Conservation (phyloP, 2,113 vertebrate genomes). For the Lophotis ruficrista region DNA sequence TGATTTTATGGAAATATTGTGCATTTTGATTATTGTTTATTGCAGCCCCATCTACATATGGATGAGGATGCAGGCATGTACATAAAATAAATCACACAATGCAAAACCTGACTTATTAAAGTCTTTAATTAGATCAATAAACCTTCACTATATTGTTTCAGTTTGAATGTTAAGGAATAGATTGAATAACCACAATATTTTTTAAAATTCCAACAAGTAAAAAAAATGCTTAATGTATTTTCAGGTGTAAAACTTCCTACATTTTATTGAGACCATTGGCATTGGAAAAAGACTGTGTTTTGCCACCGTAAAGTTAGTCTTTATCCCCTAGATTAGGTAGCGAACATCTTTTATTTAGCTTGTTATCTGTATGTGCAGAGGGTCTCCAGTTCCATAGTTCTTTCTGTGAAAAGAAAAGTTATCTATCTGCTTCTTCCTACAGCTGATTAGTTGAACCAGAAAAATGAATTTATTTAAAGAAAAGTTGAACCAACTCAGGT, state of each 20-base stretch:
- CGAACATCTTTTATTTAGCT: neutral
- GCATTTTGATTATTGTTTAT: neutral
- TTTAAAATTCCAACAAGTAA: neutral
- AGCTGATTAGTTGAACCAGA: neutral
- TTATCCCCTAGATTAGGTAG: slow-evolving; percentile 51
- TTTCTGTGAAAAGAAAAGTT: neutral
- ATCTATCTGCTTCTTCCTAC: neutral
- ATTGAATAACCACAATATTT: neutral
- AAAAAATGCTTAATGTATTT: neutral
- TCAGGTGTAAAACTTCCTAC: neutral
- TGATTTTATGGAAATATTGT: neutral
- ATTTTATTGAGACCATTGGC: neutral
- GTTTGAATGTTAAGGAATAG: neutral
- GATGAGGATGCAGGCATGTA: neutral
- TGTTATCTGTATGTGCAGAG: neutral
- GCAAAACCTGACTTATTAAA: neutral
- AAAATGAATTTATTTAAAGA: neutral
- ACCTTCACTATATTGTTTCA: neutral
- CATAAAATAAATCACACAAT: neutral
- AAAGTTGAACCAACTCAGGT: neutral
- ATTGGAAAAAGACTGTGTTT: neutral
- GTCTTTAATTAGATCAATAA: slow-evolving; percentile 28
- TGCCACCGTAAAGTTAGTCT: neutral
- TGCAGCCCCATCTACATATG: neutral
- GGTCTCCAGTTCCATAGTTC: neutral